Base-by-base conservation (phyloP, 1,140 invertebrate species). In the Plodia interpunctella region DNA sequence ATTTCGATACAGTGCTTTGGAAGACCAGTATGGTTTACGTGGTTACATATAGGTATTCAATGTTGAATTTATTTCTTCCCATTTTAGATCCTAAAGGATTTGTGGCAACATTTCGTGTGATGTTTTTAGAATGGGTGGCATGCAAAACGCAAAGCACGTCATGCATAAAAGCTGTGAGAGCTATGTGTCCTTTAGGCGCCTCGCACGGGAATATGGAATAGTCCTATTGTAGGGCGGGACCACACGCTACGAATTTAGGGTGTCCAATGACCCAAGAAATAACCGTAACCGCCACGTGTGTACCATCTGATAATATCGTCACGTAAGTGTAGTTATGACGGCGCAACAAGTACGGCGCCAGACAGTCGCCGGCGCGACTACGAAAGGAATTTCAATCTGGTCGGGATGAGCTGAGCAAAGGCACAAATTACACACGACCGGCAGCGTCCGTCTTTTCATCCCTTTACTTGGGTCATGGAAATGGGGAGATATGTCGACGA, bases 351-450 rank as follows among this genome's bases (percentile, higher is more conserved):
- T 81, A 10, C 63, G 77, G 83, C 83, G 83, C 80, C 83, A 70
- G 70, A 54, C 71, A 68, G 83, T 62, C 78, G 80, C 62, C 80
- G 68, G 21, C 51, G 51, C 21, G 51, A 20, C 66, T 71, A 65
- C 68, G 69, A 74, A 68, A 75, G 78, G 81, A 87, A 87, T 86
- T 83, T 83, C 79, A 86, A 87, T 87, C 80, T 83, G 78, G 73
- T 63, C 67, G 65, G 79, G 83, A 84, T 83, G 83, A 80, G 67
- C 68, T 68, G 75, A 63, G 79, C 73, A 71, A 71, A 83, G 75
- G 78, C 80, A 81, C 76, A 80, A 83, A 83, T 83, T 83, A 83
- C 79, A 80, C 62, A 53, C 51, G 21, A 25, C 67, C 63, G 62
- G 60, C 64, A 59, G 56, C 32, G 32, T n/a, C 38, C 38, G 13